Percentiles rank a stretch among this genome's conserved stretches.
Evolutionary conservation across 2,113 vertebrate genomes (phyloP).

Genomic region (Regulus satrapa): DNA sequence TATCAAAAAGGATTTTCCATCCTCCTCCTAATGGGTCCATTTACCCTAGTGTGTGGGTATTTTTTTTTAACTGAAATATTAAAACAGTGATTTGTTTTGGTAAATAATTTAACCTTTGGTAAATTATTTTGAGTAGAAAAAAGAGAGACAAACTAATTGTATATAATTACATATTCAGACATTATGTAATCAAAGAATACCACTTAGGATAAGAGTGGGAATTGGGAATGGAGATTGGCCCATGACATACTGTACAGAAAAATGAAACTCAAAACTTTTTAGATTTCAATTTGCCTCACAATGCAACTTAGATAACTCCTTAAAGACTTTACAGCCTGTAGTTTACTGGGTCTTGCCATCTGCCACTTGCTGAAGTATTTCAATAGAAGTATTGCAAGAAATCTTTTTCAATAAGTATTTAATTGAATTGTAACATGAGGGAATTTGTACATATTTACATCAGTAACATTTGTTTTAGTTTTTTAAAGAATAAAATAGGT

Average conservation of each 20-base stretch:
- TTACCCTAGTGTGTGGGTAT: not conserved
- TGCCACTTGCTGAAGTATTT: not conserved
- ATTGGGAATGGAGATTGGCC: not conserved
- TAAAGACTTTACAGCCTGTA: not conserved
- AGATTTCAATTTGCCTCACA: not conserved
- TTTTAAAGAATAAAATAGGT: not conserved
- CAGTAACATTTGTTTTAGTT: not conserved
- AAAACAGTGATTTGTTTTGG: not conserved
- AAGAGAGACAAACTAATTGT: not conserved
- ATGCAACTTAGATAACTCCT: not conserved
- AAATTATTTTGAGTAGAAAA: not conserved
- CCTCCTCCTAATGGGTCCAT: not conserved
- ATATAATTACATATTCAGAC: not conserved
- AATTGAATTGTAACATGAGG: not conserved
- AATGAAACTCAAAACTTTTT: not conserved
- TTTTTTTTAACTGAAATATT: not conserved
- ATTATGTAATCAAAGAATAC: not conserved
- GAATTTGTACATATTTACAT: not conserved
- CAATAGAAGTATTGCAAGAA: not conserved
- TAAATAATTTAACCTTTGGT: not conserved
- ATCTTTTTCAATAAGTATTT: not conserved
- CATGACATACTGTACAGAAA: not conserved
- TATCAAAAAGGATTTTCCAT: not conserved
- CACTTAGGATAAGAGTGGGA: not conserved
- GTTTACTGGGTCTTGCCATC: not conserved